Percentiles rank a stretch among this genome's conserved stretches.
phyloP scores from a whole-genome alignment of 2,888 invertebrate species.

The Morpho deidamia region DNA sequence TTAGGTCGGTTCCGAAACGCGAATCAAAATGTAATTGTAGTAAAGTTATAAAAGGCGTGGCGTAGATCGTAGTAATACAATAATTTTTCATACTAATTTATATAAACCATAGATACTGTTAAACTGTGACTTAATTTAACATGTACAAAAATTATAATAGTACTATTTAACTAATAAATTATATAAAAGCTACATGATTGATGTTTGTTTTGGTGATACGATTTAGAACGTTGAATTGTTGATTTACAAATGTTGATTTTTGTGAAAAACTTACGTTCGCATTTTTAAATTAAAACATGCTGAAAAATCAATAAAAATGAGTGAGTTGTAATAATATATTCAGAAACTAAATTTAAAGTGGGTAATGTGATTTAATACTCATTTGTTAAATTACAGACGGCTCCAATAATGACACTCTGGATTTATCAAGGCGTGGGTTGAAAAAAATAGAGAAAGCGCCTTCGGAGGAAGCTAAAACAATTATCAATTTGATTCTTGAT shows the following conservation, averaged over 20 bases:
- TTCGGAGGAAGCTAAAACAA: slow-evolving; percentile 81
- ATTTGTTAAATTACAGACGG: slow-evolving; percentile 25
- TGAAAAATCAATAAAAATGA: slow-evolving; percentile 43
- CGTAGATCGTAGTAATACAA: background rate
- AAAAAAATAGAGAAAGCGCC: slow-evolving; percentile 89
- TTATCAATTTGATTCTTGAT: slow-evolving; percentile 86
- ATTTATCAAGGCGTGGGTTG: slow-evolving; percentile 87
- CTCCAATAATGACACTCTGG: slow-evolving; percentile 77
- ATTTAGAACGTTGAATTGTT: slow-evolving; percentile 46
- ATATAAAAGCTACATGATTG: slow-evolving; percentile 19
- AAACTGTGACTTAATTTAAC: no score
- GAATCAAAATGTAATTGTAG: slow-evolving; percentile 18
- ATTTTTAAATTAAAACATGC: slow-evolving; percentile 45
- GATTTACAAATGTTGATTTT: slow-evolving; percentile 54
- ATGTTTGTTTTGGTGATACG: slow-evolving; percentile 31
- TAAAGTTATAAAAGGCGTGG: slow-evolving; percentile 17
- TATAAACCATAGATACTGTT: no score
- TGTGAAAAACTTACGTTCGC: slow-evolving; percentile 34
- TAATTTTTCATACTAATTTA: no score
- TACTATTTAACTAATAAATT: no score
- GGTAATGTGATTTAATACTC: background rate
- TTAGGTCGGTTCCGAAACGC: slow-evolving; percentile 22
- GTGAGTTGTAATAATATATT: slow-evolving; percentile 36
- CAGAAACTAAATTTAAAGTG: background rate
- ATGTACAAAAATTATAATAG: no score